phyloP scores from a whole-genome alignment of 2,888 invertebrate species.

The Augochlorella aurata region DNA sequence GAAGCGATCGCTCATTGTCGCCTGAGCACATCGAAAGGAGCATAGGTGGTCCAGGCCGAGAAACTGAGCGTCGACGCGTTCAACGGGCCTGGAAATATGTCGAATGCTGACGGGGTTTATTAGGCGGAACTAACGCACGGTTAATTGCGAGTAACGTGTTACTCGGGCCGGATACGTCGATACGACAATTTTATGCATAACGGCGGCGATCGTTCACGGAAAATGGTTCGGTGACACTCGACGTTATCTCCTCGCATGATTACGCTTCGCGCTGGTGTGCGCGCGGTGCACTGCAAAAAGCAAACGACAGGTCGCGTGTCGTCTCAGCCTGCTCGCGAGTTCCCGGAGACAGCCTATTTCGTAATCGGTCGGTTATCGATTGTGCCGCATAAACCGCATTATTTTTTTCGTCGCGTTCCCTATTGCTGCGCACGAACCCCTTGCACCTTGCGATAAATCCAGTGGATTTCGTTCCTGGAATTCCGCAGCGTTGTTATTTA shows the following conservation, averaged over 20 bases:
- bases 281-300: background rate
- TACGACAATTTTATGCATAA: constrained; percentile 45
- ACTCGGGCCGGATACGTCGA: constrained; percentile 36
- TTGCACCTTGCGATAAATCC: constrained; percentile 2
- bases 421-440: background rate
- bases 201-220: constrained; percentile 40
- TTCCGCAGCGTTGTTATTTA: background rate
- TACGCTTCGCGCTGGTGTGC: constrained; percentile 20
- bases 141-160: constrained; percentile 54
- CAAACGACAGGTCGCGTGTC: constrained; percentile 35
- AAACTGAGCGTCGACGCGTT: constrained; percentile 27
- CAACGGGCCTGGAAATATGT: constrained; percentile 47
- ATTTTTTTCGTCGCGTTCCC: background rate
- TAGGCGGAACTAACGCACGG: constrained; percentile 52
- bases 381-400: background rate
- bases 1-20: background rate
- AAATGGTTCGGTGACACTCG: constrained; percentile 29
- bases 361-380: background rate
- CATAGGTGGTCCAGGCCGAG: constrained; percentile 36
- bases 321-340: constrained; percentile 6
- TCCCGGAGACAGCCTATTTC: constrained; percentile 1
- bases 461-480: background rate
- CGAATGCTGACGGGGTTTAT: constrained; percentile 35
- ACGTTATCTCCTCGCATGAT: constrained; percentile 53
- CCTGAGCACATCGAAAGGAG: background rate